Base-by-base conservation (phyloP, 2,888 invertebrate genomes). In the Drosophila emarginata region DNA sequence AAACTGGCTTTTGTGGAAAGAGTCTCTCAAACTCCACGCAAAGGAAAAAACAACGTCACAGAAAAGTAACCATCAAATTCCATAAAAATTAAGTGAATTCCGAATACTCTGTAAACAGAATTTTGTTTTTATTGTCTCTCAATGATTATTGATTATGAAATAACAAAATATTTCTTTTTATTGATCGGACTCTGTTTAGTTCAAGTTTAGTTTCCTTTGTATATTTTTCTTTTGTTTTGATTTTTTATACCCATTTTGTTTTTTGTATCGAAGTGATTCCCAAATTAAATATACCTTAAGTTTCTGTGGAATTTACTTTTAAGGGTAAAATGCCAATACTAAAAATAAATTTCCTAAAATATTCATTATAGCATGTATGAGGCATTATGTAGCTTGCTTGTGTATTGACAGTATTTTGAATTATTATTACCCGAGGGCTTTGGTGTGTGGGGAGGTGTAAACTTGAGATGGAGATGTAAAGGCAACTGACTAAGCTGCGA, bases 351-450 rank as follows among this genome's bases (percentile, higher is more conserved):
- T 15, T 58, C 32, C 18, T 67, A 15, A 23, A 39, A 61, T 60
- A 69, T 69, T 67, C 67, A 71, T 79, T 74, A 61, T 51, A 53
- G 63, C 67, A 74, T 79, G 68, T 79, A 76, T 76, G 66, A 52
- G 54, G 57, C 62, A 80, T 77, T 79, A 64, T 65, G 45, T 37
- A 64, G 67, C 67, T 61, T 39, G 52, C 21, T 23, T 26, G 50
- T 63, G 12, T 58, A 45, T 58, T 58, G 58, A 58, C 40, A 39
- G 40, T 45, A 45, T 57, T 57, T 15, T 7, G 72, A 26, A 37
- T 65, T 40, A 45, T 71, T 72, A 71, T 65, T 60, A n/a, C 59
- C 26, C 50, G 56, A 68, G 32, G 18, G 32, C 12, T 32, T 32
- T 32, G 32, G 32, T 28, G 3, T 28, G 28, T 28, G 2, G 40